Conservation (phyloP, 37 sponge, comb jelly and placozoan genomes). For the Beroe forskalii region DNA sequence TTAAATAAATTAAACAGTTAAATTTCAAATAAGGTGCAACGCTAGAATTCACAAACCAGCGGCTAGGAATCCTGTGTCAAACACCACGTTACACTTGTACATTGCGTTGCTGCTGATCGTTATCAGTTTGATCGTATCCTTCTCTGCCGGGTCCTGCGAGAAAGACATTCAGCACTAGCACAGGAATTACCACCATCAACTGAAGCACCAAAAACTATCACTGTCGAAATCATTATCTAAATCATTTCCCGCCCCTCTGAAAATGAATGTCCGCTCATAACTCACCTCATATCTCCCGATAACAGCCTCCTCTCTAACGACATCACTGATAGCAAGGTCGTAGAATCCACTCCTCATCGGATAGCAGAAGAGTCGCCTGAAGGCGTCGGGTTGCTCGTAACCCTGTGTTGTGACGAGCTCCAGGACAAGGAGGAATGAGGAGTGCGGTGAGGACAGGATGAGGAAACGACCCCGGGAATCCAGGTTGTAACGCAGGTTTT, state of each 20-base stretch:
- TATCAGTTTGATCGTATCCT: background rate
- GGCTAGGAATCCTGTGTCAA: background rate
- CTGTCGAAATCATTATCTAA: too few species aligned
- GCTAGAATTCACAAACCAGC: too few species aligned
- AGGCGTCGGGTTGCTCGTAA: background rate
- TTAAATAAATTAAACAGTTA: too few species aligned
- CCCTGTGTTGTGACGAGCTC: constrained; percentile 26
- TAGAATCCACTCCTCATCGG: background rate
- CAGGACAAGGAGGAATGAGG: background rate
- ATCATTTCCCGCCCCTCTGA: too few species aligned
- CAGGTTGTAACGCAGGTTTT: background rate
- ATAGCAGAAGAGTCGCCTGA: background rate
- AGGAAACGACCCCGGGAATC: constrained; percentile 1
- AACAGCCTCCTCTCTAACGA: background rate
- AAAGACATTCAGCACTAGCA: too few species aligned
- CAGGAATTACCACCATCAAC: too few species aligned
- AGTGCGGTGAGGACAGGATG: background rate
- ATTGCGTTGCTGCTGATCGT: background rate
- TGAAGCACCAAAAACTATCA: too few species aligned
- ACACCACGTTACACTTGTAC: constrained; percentile 12
- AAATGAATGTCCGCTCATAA: too few species aligned
- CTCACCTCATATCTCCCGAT: constrained; percentile 24
- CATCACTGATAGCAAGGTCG: background rate
- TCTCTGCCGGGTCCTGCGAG: background rate
- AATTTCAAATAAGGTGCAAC: too few species aligned